Conservation (phyloP, 2,113 vertebrate genomes). For the Phodopus roborovskii region DNA sequence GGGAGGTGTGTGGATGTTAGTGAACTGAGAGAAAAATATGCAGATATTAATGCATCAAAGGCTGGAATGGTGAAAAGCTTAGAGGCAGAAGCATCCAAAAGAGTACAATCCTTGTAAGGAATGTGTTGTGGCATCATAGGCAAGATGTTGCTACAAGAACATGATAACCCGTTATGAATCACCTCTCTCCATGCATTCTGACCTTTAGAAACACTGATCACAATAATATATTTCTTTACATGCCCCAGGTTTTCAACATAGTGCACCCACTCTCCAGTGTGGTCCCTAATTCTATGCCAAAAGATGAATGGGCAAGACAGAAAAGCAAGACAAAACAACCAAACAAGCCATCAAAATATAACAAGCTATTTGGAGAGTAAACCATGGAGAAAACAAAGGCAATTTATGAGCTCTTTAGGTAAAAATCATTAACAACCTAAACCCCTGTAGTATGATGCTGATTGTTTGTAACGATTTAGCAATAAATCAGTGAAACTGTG, state of each 20-base stretch:
- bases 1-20: not conserved
- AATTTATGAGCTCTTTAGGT: conserved; percentile 12
- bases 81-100: not conserved
- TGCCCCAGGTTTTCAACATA: not conserved
- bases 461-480: conserved; percentile 61
- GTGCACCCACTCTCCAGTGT: not conserved
- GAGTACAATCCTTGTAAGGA: not conserved
- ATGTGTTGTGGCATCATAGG: too few relatives aligned
- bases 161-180: not conserved
- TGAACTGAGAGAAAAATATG: not conserved
- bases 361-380: conserved; percentile 21
- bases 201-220: not conserved
- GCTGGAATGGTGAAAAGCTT: not conserved
- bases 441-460: not conserved
- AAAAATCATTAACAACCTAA: conserved; percentile 42
- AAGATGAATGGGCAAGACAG: not conserved
- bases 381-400: not conserved
- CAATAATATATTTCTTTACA: not conserved
- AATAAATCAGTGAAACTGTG: conserved; percentile 31
- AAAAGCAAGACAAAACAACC: not conserved
- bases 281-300: not conserved
- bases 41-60: not conserved
- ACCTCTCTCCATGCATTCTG: not conserved
- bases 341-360: not conserved
- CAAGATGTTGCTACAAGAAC: not conserved